Evolutionary conservation across 2,888 invertebrate species (phyloP).

Genomic region (Stictocephala bisonia): DNA sequence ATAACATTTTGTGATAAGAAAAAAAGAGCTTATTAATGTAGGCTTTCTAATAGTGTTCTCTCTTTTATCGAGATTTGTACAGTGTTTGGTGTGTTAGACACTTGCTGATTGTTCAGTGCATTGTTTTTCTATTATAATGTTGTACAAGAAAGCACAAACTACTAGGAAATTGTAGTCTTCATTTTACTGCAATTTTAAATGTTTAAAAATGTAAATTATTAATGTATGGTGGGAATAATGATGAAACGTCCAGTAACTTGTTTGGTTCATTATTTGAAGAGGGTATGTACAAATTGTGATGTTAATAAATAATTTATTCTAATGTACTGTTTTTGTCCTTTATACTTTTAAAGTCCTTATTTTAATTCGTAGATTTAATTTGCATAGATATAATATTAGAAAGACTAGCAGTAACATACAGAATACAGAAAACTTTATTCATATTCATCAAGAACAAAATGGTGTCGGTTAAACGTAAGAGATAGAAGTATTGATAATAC

Average conservation of each 20-base stretch:
- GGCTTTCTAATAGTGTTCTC: conserved; percentile 38
- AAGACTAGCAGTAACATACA: no score
- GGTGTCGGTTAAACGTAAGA: no score
- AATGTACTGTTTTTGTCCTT: neutral
- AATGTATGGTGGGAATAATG: conserved; percentile 6
- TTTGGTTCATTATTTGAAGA: conserved; percentile 14
- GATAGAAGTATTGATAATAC: no score
- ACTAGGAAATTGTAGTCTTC: conserved; percentile 19
- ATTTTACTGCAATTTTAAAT: conserved; percentile 35
- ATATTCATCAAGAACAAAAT: no score
- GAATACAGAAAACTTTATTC: no score
- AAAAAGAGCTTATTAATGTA: conserved; percentile 49
- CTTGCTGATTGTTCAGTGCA: conserved; percentile 11
- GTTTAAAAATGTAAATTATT: conserved; percentile 37
- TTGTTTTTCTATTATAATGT: conserved; percentile 3
- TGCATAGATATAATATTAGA: no score
- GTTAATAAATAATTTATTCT: conserved; percentile 33
- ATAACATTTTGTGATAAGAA: conserved; percentile 47
- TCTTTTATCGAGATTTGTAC: conserved; percentile 28
- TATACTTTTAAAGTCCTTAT: no score
- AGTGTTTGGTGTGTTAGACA: conserved; percentile 33
- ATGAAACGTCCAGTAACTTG: conserved; percentile 25
- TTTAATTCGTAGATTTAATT: no score
- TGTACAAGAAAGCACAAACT: conserved; percentile 39
- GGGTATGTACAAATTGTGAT: conserved; percentile 29